Conservation (phyloP, 2,888 invertebrate genomes). For the Trilocha varians region DNA sequence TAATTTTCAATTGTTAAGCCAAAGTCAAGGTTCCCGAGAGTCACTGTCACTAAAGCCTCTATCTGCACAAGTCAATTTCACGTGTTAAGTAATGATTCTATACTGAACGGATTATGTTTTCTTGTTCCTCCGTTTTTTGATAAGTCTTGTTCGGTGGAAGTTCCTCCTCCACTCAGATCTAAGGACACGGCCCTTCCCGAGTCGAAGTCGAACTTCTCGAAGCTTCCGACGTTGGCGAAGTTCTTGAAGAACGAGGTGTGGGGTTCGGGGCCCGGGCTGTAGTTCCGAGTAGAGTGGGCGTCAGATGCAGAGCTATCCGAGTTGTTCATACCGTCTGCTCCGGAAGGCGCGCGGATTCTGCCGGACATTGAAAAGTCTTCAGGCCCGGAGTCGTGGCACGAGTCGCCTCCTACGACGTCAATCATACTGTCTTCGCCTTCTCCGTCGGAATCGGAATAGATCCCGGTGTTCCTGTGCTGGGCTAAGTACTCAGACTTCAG, state of each 20-base stretch:
- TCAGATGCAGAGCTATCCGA: constrained; percentile 72
- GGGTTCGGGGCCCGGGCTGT: constrained; percentile 61
- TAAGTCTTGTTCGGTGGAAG: constrained; percentile 58
- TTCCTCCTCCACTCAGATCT: constrained; percentile 57
- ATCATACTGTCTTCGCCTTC: constrained; percentile 83
- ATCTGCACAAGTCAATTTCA: constrained; percentile 63
- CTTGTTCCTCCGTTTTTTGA: constrained; percentile 72
- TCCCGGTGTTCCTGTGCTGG: constrained; percentile 77
- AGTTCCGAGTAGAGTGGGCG: constrained; percentile 57
- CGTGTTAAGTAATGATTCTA: constrained; percentile 88
- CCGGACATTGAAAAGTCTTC: constrained; percentile 77
- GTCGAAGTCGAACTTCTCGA: constrained; percentile 67
- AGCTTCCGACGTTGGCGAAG: constrained; percentile 48
- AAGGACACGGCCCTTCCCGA: constrained; percentile 65
- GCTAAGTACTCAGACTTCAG: constrained; percentile 89
- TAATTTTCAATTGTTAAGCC: constrained; percentile 16
- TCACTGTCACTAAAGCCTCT: constrained; percentile 51
- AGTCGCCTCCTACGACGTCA: constrained; percentile 88
- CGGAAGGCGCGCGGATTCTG: constrained; percentile 71
- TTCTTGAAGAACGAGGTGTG: constrained; percentile 63
- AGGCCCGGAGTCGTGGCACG: constrained; percentile 78
- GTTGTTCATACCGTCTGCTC: constrained; percentile 73
- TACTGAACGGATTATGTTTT: constrained; percentile 89
- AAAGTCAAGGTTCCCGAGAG: not conserved
- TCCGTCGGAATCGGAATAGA: constrained; percentile 74